These are phyloP conservation scores for Chymomyza costata DNA, from an alignment of 1,140 invertebrate species.

Conservation along the genomic window DNA sequence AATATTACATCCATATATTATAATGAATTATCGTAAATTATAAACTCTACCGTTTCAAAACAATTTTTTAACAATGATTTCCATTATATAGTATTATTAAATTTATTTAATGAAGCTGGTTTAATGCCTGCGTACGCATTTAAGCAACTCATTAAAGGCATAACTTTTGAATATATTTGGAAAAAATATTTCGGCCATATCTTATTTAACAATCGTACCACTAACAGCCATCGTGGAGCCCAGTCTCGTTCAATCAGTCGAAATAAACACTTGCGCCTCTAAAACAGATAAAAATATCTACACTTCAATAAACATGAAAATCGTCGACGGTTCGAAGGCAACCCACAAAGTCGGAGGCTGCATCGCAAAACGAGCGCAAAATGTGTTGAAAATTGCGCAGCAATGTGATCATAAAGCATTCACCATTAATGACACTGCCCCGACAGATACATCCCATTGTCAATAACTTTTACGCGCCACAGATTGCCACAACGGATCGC, in stretches of 20 bases:
- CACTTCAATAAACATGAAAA: conserved; percentile 74
- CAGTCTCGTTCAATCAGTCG: conserved; percentile 48
- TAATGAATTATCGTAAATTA: too few species aligned
- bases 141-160: too few species aligned
- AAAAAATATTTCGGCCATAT: neutral
- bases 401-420: conserved; percentile 74
- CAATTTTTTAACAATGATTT: too few species aligned
- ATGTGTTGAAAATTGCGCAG: conserved; percentile 73
- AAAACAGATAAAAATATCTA: conserved; percentile 74
- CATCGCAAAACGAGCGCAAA: conserved; percentile 41
- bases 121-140: too few species aligned
- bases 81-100: too few species aligned
- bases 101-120: too few species aligned
- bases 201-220: neutral
- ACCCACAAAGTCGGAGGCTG: neutral
- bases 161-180: neutral
- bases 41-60: too few species aligned
- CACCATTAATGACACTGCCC: conserved; percentile 72
- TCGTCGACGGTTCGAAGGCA: conserved; percentile 39
- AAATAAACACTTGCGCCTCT: conserved; percentile 71
- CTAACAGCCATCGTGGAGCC: neutral
- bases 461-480: conserved; percentile 70
- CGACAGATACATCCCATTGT: conserved; percentile 75
- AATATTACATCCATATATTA: too few species aligned
- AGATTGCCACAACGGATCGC: conserved; percentile 45